A percentile compares a stretch with the other conserved stretches of the same genome.
Conservation (phyloP, 2,113 vertebrate species). For the Rhombomys opimus region DNA sequence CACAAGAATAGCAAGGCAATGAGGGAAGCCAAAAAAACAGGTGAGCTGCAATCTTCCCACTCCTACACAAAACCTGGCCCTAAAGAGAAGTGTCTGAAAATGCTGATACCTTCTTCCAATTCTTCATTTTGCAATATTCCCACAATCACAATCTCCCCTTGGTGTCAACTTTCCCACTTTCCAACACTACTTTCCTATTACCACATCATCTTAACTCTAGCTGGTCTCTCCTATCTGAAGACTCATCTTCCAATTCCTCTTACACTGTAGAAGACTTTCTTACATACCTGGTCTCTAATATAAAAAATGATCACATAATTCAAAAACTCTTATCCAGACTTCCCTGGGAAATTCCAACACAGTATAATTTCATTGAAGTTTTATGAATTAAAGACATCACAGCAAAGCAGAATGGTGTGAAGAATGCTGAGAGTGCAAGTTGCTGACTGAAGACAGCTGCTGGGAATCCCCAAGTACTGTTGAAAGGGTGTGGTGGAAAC, state of each 20-base stretch:
- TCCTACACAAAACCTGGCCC: conserved; percentile 78
- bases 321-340: conserved; percentile 40
- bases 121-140: conserved; percentile 62
- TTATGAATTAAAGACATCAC: conserved; percentile 52
- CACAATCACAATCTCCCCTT: background rate
- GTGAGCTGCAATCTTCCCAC: conserved; percentile 76
- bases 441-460: conserved; percentile 77
- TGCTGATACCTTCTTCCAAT: conserved; percentile 52
- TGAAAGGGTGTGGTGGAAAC: conserved; percentile 68
- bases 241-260: conserved; percentile 10
- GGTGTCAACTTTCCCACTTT: conserved; percentile 1
- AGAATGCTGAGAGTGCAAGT: conserved; percentile 62
- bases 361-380: conserved; percentile 55
- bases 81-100: conserved; percentile 28
- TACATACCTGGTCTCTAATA: background rate
- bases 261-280: background rate
- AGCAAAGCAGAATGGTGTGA: conserved; percentile 43
- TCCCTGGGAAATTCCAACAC: conserved; percentile 35
- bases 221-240: conserved; percentile 5
- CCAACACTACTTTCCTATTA: conserved; percentile 36
- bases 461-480: conserved; percentile 74
- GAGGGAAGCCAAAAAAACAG: conserved; percentile 77
- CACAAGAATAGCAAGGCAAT: conserved; percentile 71
- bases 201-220: background rate
- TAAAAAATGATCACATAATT: conserved; percentile 53